A percentile compares a stretch with the other conserved stretches of the same genome.
phyloP scores from a whole-genome alignment of 2,797 vertebrate species.

The Amblyraja radiata region DNA sequence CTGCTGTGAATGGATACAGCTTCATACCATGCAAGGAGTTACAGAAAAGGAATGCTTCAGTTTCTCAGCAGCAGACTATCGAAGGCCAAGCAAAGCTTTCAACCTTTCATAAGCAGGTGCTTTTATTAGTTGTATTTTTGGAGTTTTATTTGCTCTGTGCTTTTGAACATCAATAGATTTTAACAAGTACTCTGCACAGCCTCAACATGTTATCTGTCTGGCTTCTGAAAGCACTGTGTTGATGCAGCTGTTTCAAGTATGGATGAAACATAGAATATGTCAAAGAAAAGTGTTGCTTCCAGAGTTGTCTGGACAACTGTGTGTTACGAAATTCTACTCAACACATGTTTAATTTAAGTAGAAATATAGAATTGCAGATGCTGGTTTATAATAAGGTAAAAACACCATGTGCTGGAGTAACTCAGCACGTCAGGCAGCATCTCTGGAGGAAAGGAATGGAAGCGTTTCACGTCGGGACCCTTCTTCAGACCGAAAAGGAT shows the following conservation, averaged over 20 bases:
- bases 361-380: no score
- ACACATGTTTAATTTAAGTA: no score
- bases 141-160: background rate
- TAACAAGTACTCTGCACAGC: background rate
- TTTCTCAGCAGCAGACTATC: background rate
- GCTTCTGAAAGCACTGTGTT: background rate
- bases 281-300: background rate
- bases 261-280: background rate
- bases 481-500: no score
- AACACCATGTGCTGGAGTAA: no score
- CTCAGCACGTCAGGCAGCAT: no score
- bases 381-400: no score
- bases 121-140: background rate
- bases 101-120: no score
- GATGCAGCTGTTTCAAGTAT: background rate
- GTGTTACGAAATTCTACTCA: background rate
- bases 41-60: background rate
- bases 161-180: background rate
- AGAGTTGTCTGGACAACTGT: background rate
- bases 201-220: background rate
- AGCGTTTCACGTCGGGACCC: no score
- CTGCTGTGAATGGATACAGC: background rate
- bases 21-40: background rate
- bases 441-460: no score
- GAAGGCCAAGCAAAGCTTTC: no score